A percentile compares a stretch with the other conserved stretches of the same genome.
Conservation (phyloP, 2,113 vertebrate genomes). For the Panthera leo region DNA sequence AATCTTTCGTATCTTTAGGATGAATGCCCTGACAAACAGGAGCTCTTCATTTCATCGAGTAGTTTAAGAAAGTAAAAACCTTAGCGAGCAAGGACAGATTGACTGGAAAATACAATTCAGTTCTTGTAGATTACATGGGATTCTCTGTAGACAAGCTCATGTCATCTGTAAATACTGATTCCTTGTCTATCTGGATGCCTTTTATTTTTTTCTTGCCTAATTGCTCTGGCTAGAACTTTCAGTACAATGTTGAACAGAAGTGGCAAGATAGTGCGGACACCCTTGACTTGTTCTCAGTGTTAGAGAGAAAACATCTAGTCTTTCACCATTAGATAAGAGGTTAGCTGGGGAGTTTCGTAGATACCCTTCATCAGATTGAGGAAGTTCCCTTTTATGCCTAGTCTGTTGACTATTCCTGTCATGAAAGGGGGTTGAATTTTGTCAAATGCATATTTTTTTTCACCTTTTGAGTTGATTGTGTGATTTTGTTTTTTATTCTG, state of each 20-base stretch:
- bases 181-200: neutral
- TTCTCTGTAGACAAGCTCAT: neutral
- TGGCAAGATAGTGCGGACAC: neutral
- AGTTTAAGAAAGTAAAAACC: neutral
- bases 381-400: neutral
- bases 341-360: neutral
- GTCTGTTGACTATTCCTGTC: neutral
- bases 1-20: neutral
- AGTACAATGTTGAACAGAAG: neutral
- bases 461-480: neutral
- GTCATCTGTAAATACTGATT: neutral
- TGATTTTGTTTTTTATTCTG: neutral
- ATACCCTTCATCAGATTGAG: neutral
- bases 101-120: neutral
- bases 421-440: neutral
- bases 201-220: slow-evolving; percentile 16
- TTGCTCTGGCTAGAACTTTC: neutral
- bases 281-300: neutral
- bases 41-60: neutral
- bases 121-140: neutral
- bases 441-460: neutral
- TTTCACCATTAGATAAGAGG: neutral
- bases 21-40: neutral
- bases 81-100: neutral
- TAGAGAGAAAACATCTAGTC: neutral